Percentiles rank a stretch among this genome's conserved stretches.
These are phyloP conservation scores for Campylomormyrus numenius DNA, from an alignment of 2,113 vertebrate species.

Conservation along the genomic window DNA sequence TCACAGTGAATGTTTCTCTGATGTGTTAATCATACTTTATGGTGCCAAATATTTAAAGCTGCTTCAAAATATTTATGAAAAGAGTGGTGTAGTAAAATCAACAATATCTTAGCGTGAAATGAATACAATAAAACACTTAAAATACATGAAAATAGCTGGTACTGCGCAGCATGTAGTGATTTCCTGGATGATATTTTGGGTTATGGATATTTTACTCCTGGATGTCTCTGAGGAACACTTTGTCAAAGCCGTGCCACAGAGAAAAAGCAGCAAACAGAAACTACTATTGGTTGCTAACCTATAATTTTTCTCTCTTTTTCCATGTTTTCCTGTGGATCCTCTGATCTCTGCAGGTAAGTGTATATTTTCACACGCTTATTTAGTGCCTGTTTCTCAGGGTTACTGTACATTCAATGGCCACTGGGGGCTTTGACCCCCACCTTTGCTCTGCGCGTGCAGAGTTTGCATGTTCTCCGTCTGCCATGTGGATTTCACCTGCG, in stretches of 20 bases:
- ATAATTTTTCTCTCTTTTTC: slow-evolving; percentile 7
- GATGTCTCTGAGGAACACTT: neutral
- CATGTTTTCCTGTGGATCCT: neutral
- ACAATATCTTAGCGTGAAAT: neutral
- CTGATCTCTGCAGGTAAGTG: slow-evolving; percentile 10
- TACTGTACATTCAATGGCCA: neutral
- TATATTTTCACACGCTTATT: neutral
- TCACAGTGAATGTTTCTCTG: neutral
- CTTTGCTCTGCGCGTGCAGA: neutral
- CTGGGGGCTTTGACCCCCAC: neutral
- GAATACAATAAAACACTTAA: neutral
- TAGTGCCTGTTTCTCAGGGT: neutral
- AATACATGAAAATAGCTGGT: neutral
- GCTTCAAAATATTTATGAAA: neutral
- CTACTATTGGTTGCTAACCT: neutral
- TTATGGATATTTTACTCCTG: neutral
- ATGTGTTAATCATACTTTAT: neutral
- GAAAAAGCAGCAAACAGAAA: neutral
- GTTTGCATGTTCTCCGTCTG: neutral
- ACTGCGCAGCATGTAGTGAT: neutral
- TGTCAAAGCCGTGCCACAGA: neutral
- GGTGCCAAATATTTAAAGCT: neutral
- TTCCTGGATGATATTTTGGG: neutral
- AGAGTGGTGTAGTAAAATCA: neutral
- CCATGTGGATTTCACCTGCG: neutral